Evolutionary conservation across 1,140 invertebrate species (phyloP).

Genomic region (Cyclargus thomasi): DNA sequence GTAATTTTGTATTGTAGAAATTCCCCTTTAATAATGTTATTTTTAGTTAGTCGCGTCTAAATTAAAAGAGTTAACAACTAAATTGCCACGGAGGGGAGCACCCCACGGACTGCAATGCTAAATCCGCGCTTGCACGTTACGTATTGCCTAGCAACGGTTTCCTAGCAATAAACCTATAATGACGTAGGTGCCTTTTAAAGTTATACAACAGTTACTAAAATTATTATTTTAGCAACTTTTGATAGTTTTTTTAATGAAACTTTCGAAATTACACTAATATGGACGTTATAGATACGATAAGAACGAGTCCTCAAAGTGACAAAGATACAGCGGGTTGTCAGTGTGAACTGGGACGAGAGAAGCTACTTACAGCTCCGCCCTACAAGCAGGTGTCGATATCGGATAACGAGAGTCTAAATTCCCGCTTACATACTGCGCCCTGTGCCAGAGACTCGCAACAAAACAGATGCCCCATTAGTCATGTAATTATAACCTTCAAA

Average conservation of each 20-base stretch:
- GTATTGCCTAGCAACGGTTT: slow-evolving; percentile 43
- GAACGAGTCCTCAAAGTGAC: slow-evolving; percentile 41
- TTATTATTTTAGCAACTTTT: slow-evolving; percentile 5
- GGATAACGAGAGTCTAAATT: slow-evolving; percentile 39
- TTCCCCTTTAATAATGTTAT: not conserved
- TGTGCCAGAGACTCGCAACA: slow-evolving; percentile 48
- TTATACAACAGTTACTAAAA: not conserved
- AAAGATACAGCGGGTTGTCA: slow-evolving; percentile 51
- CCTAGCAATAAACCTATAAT: slow-evolving; percentile 32
- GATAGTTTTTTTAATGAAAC: not conserved
- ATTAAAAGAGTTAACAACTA: not conserved
- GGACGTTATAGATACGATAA: slow-evolving; percentile 40
- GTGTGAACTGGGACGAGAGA: slow-evolving; percentile 62
- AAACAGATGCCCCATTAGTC: slow-evolving; percentile 57
- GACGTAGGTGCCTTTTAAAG: slow-evolving; percentile 23
- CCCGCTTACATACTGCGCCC: slow-evolving; percentile 52
- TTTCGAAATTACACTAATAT: slow-evolving; percentile 25
- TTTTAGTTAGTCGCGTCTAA: not conserved
- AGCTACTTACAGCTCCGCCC: slow-evolving; percentile 60
- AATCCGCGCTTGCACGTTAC: not conserved
- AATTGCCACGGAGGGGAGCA: not conserved
- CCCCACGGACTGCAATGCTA: not conserved
- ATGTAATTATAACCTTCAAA: slow-evolving; percentile 57
- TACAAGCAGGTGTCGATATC: slow-evolving; percentile 37
- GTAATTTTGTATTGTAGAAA: not conserved